Evolutionary conservation across 2,888 invertebrate genomes (phyloP), one percentile per base, ranked within the genome.

Genomic region (Orthosia incerta): DNA sequence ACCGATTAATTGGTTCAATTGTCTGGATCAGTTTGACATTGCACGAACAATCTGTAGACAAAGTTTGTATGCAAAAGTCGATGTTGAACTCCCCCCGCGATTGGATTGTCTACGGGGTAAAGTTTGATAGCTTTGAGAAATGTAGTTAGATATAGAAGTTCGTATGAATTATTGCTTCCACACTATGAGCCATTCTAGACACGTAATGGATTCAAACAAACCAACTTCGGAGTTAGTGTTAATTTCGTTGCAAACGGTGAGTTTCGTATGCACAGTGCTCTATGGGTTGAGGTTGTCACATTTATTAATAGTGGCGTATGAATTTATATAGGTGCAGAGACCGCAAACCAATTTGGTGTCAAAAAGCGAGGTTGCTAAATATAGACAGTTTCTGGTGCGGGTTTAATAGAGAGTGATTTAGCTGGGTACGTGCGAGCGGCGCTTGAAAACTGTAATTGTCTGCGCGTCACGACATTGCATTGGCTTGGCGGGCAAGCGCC

Each of bases 21-120:
- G 93, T 93, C 90, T 89, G 90, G 90, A 94, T 92, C 92, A 91
- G 91, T 94, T 93, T 93, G 93, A 95, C 93, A 93, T 92, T 89
- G 90, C 91, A 89, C 91, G 93, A 93, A 93, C 93, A 92, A 93
- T 93, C 92, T 91, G 91, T 88, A 89, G 93, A 80, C 92, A 92
- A 95, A 95, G 94, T 95, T 95, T 93, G 91, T 90, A 94, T 93
- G 93, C 94, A 94, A 94, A 95, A 94, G 94, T 94, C 91, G 90
- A 88, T 91, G 90, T 91, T 90, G 88, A 91, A 93, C 92, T 91
- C 89, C 89, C 90, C 88, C 89, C 85, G 80, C 91, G 91, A 94
- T 93, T 93, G 91, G 93, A 93, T 94, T 94, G 94, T 95, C 93
- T 94, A 90, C 88, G 87, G 88, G 83, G 83, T 86, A 86, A 93